A percentile compares a stretch with the other conserved stretches of the same genome.
These are phyloP conservation scores for Peromyscus polionotus DNA, from an alignment of 2,113 vertebrate genomes.

Conservation along the genomic window DNA sequence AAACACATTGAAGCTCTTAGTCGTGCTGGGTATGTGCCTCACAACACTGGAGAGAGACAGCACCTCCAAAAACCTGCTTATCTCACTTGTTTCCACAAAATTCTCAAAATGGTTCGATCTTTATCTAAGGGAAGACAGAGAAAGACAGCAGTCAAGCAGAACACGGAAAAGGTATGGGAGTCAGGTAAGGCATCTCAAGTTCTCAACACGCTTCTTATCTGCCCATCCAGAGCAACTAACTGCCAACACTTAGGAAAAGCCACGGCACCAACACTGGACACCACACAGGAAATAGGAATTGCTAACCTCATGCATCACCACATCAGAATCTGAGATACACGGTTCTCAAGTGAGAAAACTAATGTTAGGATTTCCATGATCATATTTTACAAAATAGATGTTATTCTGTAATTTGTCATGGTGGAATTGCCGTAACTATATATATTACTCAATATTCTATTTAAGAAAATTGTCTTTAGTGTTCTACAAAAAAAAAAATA, in stretches of 20 bases:
- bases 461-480: conserved; percentile 25
- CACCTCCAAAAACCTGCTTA: not conserved
- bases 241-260: conserved; percentile 5
- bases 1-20: conserved; percentile 49
- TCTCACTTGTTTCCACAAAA: conserved; percentile 25
- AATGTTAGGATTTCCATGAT: not conserved
- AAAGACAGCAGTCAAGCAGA: not conserved
- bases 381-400: not conserved
- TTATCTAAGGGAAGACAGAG: not conserved
- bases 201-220: not conserved
- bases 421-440: not conserved
- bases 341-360: not conserved
- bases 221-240: not conserved
- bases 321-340: not conserved
- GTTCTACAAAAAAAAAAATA: not conserved
- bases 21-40: not conserved
- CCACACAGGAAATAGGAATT: not conserved
- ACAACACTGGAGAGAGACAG: not conserved
- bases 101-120: not conserved
- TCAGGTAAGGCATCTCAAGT: not conserved
- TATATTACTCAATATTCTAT: conserved; percentile 12
- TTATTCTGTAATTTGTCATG: not conserved
- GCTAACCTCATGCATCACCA: not conserved
- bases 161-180: not conserved
- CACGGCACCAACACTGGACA: not conserved